phyloP scores from a whole-genome alignment of 2,113 vertebrate species.

The Gallinago jamesoni region DNA sequence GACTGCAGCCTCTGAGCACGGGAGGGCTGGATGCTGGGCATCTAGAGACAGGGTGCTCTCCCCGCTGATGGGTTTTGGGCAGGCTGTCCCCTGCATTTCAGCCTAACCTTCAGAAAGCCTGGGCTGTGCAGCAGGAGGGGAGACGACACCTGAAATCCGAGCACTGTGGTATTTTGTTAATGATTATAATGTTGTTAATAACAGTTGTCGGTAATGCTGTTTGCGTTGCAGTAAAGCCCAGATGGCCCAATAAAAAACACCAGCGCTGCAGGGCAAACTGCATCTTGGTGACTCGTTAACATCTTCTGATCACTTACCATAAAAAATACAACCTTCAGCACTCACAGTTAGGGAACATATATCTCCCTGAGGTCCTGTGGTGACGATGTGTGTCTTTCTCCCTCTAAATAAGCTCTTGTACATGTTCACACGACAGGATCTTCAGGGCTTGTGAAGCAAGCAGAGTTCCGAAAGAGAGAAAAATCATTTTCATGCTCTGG shows the following conservation, averaged over 20 bases:
- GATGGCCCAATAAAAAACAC: conserved; percentile 49
- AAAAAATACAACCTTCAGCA: not conserved
- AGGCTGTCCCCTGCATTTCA: not conserved
- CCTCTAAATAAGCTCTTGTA: not conserved
- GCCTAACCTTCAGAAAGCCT: not conserved
- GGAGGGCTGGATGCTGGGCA: not conserved
- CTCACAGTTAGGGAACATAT: not conserved
- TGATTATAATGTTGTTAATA: conserved; percentile 46
- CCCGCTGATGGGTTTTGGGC: not conserved
- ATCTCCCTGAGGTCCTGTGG: not conserved
- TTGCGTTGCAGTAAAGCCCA: conserved; percentile 49
- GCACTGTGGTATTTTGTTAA: conserved; percentile 17
- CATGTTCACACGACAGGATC: not conserved
- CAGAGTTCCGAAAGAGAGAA: not conserved
- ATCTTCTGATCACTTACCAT: not conserved
- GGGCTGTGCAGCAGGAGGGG: not conserved
- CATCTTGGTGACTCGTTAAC: not conserved
- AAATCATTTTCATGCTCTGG: not conserved
- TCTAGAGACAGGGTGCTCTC: not conserved
- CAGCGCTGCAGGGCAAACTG: not conserved
- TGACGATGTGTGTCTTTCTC: not conserved
- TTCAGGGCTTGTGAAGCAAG: not conserved
- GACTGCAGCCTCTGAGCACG: not conserved
- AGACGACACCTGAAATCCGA: not conserved
- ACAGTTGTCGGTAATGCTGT: not conserved